Conservation (phyloP, 2,888 invertebrate genomes). For the Scaptomyza cyrtandrae region DNA sequence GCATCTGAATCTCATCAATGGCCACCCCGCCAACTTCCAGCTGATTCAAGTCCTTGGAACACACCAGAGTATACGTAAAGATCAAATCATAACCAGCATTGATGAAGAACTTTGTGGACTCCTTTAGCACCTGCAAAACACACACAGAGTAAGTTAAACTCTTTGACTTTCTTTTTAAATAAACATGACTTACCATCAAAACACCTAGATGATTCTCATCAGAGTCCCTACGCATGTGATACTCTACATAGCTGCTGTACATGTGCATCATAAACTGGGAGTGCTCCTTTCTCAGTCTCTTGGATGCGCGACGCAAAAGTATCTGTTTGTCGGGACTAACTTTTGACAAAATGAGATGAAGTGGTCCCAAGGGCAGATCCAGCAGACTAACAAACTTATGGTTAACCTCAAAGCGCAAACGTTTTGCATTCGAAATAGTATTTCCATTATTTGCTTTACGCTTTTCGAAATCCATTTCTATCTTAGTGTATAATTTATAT, state of each 20-base stretch:
- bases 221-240: not conserved
- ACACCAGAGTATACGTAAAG: constrained; percentile 71
- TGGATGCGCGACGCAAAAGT: constrained; percentile 4
- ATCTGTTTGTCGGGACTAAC: constrained; percentile 17
- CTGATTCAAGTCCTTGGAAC: constrained; percentile 51
- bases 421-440: not conserved
- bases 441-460: constrained; percentile 1
- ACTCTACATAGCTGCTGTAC: not conserved
- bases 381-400: not conserved
- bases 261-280: constrained; percentile 25
- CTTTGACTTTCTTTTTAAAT: too few relatives aligned
- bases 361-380: constrained; percentile 36
- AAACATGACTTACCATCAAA: constrained; percentile 16
- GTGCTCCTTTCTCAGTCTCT: constrained; percentile 16
- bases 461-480: constrained; percentile 22
- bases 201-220: not conserved
- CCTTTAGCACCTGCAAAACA: constrained; percentile 51
- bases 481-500: not conserved
- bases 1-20: constrained; percentile 54
- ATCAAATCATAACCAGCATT: constrained; percentile 64
- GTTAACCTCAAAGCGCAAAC: not conserved
- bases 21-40: constrained; percentile 45
- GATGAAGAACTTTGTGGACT: constrained; percentile 70
- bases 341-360: constrained; percentile 36
- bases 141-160: not conserved